Evolutionary conservation across 2,797 vertebrate genomes (phyloP).

Genomic region (Rousettus madagascariensis): DNA sequence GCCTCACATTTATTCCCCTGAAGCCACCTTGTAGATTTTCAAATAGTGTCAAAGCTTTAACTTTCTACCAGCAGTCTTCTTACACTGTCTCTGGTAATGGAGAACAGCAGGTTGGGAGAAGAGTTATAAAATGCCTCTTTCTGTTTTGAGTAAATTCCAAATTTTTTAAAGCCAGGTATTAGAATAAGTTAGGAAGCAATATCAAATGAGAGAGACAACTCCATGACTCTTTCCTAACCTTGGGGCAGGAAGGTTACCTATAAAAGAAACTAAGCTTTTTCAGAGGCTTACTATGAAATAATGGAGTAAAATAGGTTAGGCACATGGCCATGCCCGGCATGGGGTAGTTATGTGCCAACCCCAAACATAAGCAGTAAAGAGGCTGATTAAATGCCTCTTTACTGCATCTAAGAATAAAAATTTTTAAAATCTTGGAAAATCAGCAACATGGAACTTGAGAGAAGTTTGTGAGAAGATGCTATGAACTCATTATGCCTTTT

Average conservation of each 20-base stretch:
- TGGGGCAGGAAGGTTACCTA: too few relatives aligned
- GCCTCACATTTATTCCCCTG: not conserved
- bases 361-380: not conserved
- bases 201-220: not conserved
- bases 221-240: not conserved
- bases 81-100: not conserved
- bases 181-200: not conserved
- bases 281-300: not conserved
- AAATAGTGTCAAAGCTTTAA: constrained; percentile 40
- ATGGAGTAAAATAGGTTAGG: not conserved
- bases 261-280: not conserved
- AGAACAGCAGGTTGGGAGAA: not conserved
- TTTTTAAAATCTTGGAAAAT: not conserved
- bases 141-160: not conserved
- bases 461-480: not conserved
- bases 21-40: constrained; percentile 5
- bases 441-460: not conserved
- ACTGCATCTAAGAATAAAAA: not conserved
- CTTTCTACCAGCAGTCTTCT: not conserved
- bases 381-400: not conserved
- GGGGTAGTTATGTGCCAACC: not conserved
- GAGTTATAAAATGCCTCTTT: not conserved
- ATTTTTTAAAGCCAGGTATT: constrained; percentile 29
- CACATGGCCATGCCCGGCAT: not conserved
- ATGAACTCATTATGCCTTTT: not conserved